Evolutionary conservation across 2,888 invertebrate species (phyloP).

Genomic region (Diloba caeruleocephala): DNA sequence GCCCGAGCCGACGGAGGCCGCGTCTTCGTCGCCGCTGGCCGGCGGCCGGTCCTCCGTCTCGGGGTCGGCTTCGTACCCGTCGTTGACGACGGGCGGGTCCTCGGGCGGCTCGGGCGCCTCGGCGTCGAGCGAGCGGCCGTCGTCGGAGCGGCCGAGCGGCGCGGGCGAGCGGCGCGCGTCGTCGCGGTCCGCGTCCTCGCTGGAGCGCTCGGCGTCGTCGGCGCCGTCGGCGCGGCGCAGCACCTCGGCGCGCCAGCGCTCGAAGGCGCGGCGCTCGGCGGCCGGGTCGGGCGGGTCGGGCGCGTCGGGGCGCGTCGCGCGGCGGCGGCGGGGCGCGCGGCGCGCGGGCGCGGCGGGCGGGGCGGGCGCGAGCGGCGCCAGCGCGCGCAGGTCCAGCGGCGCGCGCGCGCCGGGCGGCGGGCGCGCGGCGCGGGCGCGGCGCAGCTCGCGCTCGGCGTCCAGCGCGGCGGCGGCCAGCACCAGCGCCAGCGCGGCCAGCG

Average conservation of each 20-base stretch:
- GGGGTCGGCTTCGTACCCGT: slow-evolving; percentile 55
- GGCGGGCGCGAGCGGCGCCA: slow-evolving; percentile 46
- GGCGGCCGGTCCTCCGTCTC: slow-evolving; percentile 57
- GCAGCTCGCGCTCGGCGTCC: slow-evolving; percentile 60
- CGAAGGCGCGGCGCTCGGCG: slow-evolving; percentile 77
- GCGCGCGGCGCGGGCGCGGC: slow-evolving; percentile 75
- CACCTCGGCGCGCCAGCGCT: slow-evolving; percentile 76
- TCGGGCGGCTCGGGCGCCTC: slow-evolving; percentile 38
- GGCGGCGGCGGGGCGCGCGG: slow-evolving; percentile 53
- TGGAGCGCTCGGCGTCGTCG: slow-evolving; percentile 68
- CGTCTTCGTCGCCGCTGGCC: slow-evolving; percentile 60
- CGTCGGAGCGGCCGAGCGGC: slow-evolving; percentile 36
- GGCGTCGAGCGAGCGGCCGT: slow-evolving; percentile 16
- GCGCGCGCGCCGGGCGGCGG: slow-evolving; percentile 74
- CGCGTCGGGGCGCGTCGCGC: slow-evolving; percentile 53
- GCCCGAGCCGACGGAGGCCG: slow-evolving; percentile 62
- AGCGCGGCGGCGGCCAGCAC: slow-evolving; percentile 69
- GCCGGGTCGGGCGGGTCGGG: slow-evolving; percentile 63
- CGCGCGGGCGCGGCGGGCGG: slow-evolving; percentile 42
- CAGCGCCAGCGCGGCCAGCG: slow-evolving; percentile 65
- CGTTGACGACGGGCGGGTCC: slow-evolving; percentile 36
- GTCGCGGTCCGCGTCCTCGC: slow-evolving; percentile 63
- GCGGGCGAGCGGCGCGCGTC: slow-evolving; percentile 17
- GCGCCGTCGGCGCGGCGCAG: slow-evolving; percentile 63
- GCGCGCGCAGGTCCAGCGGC: slow-evolving; percentile 59